phyloP scores from a whole-genome alignment of 1,140 invertebrate species.

The Helicoverpa armigera region DNA sequence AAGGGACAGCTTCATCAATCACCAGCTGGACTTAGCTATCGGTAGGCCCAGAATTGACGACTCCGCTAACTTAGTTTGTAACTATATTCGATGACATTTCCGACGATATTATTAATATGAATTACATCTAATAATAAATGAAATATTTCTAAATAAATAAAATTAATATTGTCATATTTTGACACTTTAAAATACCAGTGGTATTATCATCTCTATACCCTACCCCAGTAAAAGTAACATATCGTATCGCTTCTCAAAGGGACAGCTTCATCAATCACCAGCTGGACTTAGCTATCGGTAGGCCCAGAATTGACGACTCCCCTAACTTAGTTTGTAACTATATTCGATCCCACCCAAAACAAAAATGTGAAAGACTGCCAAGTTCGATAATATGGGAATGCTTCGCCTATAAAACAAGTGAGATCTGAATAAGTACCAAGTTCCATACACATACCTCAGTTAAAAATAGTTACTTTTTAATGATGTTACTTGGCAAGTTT shows the following conservation, averaged over 20 bases:
- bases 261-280: slow-evolving; percentile 38
- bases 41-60: slow-evolving; percentile 14
- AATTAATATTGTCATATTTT: background rate
- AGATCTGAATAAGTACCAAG: no score
- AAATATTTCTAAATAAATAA: no score
- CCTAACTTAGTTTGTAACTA: slow-evolving; percentile 23
- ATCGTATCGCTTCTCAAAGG: slow-evolving; percentile 18
- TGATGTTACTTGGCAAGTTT: no score
- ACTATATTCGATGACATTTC: slow-evolving; percentile 7
- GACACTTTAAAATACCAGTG: background rate
- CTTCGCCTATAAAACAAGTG: no score
- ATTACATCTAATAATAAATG: no score
- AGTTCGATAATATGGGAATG: no score
- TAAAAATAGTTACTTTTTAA: no score
- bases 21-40: slow-evolving; percentile 1
- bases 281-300: slow-evolving; percentile 5
- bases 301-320: slow-evolving; percentile 8
- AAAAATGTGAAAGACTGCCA: no score
- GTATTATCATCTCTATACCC: slow-evolving; percentile 37
- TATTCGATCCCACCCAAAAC: no score
- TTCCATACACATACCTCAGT: no score
- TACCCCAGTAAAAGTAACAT: slow-evolving; percentile 7
- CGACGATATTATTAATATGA: no score
- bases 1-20: slow-evolving; percentile 40
- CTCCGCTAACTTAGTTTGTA: slow-evolving; percentile 17